Base-by-base conservation (phyloP, 2,888 invertebrate species). In the Congeria kusceri region DNA sequence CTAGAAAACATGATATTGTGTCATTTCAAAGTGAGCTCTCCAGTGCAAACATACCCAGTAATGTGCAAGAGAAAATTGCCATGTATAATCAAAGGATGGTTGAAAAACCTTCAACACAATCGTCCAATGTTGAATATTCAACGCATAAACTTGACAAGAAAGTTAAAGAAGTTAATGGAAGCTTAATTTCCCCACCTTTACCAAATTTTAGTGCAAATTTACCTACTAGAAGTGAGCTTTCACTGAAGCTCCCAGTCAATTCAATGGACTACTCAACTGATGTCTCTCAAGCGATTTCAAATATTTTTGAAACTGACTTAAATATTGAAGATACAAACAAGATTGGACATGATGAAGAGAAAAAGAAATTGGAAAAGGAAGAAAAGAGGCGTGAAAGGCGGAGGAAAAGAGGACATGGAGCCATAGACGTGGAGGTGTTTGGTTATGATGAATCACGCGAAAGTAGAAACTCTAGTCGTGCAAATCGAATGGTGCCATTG, bases 351-450 rank as follows among this genome's bases (percentile, higher is more conserved):
- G 66, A 69, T 4, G 57, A 67, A 49, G 68, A 64, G n/a, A 64
- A 71, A 61, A 57, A 47, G 56, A 72, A 67, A 20, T 29, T 32
- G 7, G 62, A 47, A 15, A 77, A 53, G 23, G 80, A 76, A 47
- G 76, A 71, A 29, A 77, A 67, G 56, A 73, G 62, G 20, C 57
- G 68, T 27, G 75, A 74, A 28, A 75, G 77, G 29, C 53, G 80
- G 23, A 68, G 59, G 27, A 85, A 81, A 62, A 75, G 83, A 53
- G 82, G 80, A 13, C 80, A 83, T 63, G 85, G 83, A 32, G 84
- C 86, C 39, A 88, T 89, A 56, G 91, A 91, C 70, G 87, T 91
- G 18, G 89, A 91, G 77, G 87, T 89, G 15, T 91, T 91, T 82
- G 87, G 83, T 63, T 83, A 87, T 49, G 86, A 88, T 27, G 90